These are phyloP conservation scores for Lerema accius DNA, from an alignment of 1,140 invertebrate species.

Conservation along the genomic window DNA sequence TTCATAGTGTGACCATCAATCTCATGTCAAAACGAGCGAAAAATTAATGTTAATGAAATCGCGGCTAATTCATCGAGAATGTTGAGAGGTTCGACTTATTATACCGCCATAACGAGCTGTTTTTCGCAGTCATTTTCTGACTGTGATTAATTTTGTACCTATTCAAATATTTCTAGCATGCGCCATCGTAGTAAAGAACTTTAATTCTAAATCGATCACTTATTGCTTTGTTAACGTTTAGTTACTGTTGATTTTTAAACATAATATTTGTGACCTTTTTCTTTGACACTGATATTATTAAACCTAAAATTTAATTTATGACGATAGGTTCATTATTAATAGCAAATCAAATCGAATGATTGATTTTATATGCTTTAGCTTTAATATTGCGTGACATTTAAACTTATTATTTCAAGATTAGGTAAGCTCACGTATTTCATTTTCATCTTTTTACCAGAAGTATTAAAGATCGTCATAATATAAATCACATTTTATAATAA, in stretches of 20 bases:
- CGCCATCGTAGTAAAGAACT: constrained; percentile 16
- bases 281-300: too few relatives aligned
- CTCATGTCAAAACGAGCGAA: constrained; percentile 41
- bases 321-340: too few relatives aligned
- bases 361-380: too few relatives aligned
- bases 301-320: too few relatives aligned
- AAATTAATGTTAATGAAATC: constrained; percentile 55
- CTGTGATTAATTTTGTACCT: constrained; percentile 59
- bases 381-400: too few relatives aligned
- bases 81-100: constrained; percentile 55
- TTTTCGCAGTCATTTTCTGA: constrained; percentile 45
- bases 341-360: too few relatives aligned
- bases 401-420: too few relatives aligned
- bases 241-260: too few relatives aligned
- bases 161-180: constrained; percentile 52
- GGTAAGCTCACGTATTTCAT: neutral
- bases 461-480: constrained; percentile 9
- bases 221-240: neutral
- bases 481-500: constrained; percentile 21
- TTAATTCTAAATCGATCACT: constrained; percentile 9
- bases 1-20: constrained; percentile 39
- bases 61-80: constrained; percentile 48
- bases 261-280: too few relatives aligned
- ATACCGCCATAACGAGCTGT: constrained; percentile 45
- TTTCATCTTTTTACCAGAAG: neutral